Percentiles rank a stretch among this genome's conserved stretches.
Evolutionary conservation across 2,113 vertebrate genomes (phyloP).

Genomic region (Hypomesus transpacificus): DNA sequence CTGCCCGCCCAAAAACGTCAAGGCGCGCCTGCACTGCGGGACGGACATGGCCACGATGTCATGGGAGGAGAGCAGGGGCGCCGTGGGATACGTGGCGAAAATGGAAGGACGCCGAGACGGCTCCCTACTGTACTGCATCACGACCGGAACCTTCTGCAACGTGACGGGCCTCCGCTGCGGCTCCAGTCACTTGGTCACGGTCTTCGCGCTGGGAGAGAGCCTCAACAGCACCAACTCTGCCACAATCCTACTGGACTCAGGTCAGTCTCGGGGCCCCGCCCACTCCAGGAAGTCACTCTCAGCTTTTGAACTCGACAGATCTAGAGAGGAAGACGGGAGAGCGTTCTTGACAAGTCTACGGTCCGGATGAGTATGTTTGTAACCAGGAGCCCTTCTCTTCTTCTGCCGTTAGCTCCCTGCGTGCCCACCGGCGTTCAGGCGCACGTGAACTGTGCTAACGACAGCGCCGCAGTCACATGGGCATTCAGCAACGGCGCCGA

Average conservation of each 20-base stretch:
- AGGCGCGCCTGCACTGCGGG: slow-evolving; percentile 37
- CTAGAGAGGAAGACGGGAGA: background rate
- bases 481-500: slow-evolving; percentile 40
- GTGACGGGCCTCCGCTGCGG: slow-evolving; percentile 70
- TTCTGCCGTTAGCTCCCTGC: slow-evolving; percentile 65
- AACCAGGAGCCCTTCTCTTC: background rate
- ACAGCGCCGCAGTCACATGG: slow-evolving; percentile 62
- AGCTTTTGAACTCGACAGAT: background rate
- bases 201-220: slow-evolving; percentile 50
- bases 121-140: slow-evolving; percentile 56
- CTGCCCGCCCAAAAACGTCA: slow-evolving; percentile 62
- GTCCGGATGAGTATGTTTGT: too few species aligned
- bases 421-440: slow-evolving; percentile 28
- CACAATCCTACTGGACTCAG: slow-evolving; percentile 52
- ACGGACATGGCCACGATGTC: slow-evolving; percentile 39
- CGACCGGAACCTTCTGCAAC: slow-evolving; percentile 52
- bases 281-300: background rate
- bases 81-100: slow-evolving; percentile 51
- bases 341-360: too few species aligned
- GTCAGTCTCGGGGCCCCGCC: slow-evolving; percentile 42
- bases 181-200: slow-evolving; percentile 48
- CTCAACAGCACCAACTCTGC: slow-evolving; percentile 60
- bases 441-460: slow-evolving; percentile 55
- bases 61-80: slow-evolving; percentile 64
- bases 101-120: slow-evolving; percentile 57